phyloP scores from a whole-genome alignment of 2,797 vertebrate genomes.

The Crenichthys baileyi region DNA sequence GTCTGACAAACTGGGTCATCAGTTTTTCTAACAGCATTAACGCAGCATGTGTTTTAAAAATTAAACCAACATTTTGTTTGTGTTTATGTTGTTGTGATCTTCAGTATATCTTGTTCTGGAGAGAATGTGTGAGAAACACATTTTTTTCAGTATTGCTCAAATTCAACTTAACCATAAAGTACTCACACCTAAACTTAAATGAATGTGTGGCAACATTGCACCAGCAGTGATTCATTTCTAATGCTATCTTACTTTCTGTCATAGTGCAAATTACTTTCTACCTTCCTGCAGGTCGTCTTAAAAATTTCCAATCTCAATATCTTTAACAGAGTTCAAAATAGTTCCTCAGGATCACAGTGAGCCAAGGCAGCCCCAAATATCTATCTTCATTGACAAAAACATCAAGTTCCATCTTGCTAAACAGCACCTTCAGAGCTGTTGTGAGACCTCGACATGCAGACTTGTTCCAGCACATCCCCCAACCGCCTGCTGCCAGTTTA shows the following conservation, averaged over 20 bases:
- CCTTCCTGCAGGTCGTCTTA: background rate
- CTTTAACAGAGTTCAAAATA: background rate
- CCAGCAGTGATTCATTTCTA: background rate
- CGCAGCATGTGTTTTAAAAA: no score
- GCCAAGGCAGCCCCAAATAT: background rate
- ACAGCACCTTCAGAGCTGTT: background rate
- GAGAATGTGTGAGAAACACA: background rate
- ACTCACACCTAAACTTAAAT: background rate
- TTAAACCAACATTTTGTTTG: background rate
- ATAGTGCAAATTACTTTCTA: background rate
- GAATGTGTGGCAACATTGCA: background rate
- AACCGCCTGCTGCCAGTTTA: constrained; percentile 14
- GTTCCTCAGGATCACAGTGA: background rate
- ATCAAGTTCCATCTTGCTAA: constrained; percentile 2
- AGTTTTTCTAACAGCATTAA: no score
- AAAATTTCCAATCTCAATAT: background rate
- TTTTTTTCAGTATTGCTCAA: background rate
- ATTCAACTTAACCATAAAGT: background rate
- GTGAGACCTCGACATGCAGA: constrained; percentile 2
- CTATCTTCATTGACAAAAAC: background rate
- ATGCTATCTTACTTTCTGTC: background rate
- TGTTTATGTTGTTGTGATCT: background rate
- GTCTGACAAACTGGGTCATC: background rate
- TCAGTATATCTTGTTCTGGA: no score
- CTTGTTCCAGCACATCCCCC: constrained; percentile 18